These are phyloP conservation scores for Sycon ciliatum DNA, from an alignment of 37 sponge, comb jelly and placozoan genomes.

Conservation along the genomic window DNA sequence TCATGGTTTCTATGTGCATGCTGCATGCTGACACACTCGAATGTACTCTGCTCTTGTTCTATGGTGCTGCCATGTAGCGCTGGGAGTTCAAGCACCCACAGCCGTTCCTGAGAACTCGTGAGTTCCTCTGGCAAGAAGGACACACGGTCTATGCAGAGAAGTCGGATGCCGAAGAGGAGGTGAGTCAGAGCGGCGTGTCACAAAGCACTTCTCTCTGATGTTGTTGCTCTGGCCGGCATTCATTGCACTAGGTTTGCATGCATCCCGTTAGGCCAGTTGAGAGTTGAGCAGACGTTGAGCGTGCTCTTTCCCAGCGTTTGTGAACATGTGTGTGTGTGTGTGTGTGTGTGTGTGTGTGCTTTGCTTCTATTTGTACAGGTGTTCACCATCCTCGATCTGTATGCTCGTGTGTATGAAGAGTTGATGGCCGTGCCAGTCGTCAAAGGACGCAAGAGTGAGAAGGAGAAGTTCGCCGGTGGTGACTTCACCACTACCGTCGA, in stretches of 20 bases:
- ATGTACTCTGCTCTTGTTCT: too few relatives aligned
- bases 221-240: neutral
- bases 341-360: too few relatives aligned
- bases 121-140: constrained; percentile 99
- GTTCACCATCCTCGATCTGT: constrained; percentile 66
- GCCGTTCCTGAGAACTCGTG: constrained; percentile 92
- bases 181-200: constrained; percentile 13
- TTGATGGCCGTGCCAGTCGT: constrained; percentile 93
- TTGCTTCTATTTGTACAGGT: constrained; percentile 72
- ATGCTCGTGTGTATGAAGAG: constrained; percentile 89
- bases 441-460: constrained; percentile 84
- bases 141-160: constrained; percentile 81
- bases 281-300: too few relatives aligned
- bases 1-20: too few relatives aligned
- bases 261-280: too few relatives aligned
- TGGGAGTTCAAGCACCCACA: constrained; percentile 99
- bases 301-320: too few relatives aligned
- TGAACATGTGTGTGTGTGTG: too few relatives aligned
- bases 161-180: constrained; percentile 88
- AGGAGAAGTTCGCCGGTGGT: constrained; percentile 98
- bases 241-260: too few relatives aligned
- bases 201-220: neutral
- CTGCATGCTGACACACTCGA: too few relatives aligned
- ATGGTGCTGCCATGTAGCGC: constrained; percentile 35
- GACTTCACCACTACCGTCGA: constrained; percentile 97